These are phyloP conservation scores for Apis dorsata DNA, from an alignment of 1,140 invertebrate genomes.

Conservation along the genomic window DNA sequence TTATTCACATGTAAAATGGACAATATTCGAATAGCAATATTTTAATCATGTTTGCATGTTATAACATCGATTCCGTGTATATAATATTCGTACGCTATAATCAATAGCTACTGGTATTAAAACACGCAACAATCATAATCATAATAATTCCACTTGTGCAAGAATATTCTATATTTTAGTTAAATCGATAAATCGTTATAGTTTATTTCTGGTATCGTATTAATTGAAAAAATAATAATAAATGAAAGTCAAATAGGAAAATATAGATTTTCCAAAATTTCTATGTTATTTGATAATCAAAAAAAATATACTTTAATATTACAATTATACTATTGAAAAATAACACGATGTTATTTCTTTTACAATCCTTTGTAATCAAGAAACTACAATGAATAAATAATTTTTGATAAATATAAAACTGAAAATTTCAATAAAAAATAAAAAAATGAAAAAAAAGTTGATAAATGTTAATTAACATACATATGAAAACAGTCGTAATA, in stretches of 20 bases:
- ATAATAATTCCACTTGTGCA: conserved; percentile 2
- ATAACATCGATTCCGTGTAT: background rate
- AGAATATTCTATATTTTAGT: background rate
- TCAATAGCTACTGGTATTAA: background rate
- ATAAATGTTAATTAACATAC: background rate
- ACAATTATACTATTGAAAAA: no score
- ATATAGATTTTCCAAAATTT: no score
- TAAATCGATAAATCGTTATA: no score
- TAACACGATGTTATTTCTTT: background rate
- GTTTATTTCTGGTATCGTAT: no score
- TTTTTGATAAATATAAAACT: background rate
- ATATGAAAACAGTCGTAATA: background rate
- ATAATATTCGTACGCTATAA: background rate
- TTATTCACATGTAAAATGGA: no score
- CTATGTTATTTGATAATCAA: no score
- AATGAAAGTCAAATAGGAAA: no score
- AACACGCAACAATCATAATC: background rate
- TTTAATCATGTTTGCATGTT: background rate
- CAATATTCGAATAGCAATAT: background rate
- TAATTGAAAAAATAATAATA: no score
- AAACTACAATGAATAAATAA: background rate
- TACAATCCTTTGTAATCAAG: background rate
- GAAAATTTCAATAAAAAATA: background rate
- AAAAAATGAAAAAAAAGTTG: background rate
- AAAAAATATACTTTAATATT: no score